Percentiles rank a stretch among this genome's conserved stretches.
These are phyloP conservation scores for Marmota monax DNA, from an alignment of 2,113 vertebrate species.

Conservation along the genomic window DNA sequence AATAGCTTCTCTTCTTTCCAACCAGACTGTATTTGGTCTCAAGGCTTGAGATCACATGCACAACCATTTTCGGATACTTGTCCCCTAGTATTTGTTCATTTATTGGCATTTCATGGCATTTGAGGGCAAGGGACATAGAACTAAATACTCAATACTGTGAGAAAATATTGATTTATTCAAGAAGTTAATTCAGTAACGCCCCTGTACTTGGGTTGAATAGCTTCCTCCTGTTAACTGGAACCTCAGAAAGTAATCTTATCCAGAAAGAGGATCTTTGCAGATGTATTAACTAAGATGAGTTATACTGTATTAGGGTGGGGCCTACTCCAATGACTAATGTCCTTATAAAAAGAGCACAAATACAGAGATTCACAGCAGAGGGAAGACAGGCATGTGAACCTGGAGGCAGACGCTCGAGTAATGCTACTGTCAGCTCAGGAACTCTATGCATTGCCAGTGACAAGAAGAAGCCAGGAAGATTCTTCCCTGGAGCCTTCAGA, in stretches of 20 bases:
- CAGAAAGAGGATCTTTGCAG: slow-evolving; percentile 22
- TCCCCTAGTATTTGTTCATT: neutral
- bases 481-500: neutral
- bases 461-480: neutral
- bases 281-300: neutral
- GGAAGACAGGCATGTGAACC: neutral
- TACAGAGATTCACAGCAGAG: neutral
- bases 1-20: neutral
- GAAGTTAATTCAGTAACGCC: neutral
- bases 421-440: neutral
- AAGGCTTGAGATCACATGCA: neutral
- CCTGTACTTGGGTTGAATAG: neutral
- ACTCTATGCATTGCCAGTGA: neutral
- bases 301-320: neutral
- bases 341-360: neutral
- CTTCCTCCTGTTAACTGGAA: neutral
- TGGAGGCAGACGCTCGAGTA: neutral
- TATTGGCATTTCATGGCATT: slow-evolving; percentile 14
- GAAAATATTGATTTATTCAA: neutral
- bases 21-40: neutral
- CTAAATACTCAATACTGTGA: neutral
- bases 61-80: neutral
- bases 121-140: neutral
- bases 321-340: neutral
- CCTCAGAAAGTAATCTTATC: neutral